A percentile compares a stretch with the other conserved stretches of the same genome.
These are phyloP conservation scores for Tauraco erythrolophus DNA, from an alignment of 2,113 vertebrate species.

Conservation along the genomic window DNA sequence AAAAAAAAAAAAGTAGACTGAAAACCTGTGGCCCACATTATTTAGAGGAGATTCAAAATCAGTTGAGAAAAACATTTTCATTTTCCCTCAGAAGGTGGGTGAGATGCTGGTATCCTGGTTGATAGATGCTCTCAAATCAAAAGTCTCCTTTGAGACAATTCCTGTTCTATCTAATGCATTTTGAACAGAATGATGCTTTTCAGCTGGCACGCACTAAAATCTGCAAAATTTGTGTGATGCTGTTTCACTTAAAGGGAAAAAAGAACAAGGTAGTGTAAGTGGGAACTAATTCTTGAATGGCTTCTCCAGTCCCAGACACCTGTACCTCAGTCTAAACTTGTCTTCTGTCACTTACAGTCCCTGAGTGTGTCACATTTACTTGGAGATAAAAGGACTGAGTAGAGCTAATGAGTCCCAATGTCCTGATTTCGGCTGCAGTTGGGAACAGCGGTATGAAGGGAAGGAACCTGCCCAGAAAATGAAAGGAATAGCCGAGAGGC, in stretches of 20 bases:
- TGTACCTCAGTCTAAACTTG: conserved; percentile 1
- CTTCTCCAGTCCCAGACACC: neutral
- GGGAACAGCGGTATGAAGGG: conserved; percentile 28
- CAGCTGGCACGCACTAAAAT: neutral
- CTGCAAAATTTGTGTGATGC: neutral
- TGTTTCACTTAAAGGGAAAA: neutral
- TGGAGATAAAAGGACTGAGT: conserved; percentile 56
- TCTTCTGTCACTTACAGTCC: neutral
- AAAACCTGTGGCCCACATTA: neutral
- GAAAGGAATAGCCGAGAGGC: neutral
- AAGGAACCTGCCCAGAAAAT: neutral
- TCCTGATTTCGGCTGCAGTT: conserved; percentile 28
- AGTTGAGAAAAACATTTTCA: neutral
- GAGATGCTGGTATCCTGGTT: neutral
- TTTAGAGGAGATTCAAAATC: too few species aligned
- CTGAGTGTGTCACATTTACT: neutral
- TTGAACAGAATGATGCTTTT: neutral
- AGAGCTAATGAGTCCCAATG: conserved; percentile 2
- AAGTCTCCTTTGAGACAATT: too few species aligned
- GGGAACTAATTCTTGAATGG: neutral
- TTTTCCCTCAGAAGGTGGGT: neutral
- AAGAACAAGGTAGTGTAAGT: neutral
- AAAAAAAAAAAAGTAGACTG: neutral
- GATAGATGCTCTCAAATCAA: neutral
- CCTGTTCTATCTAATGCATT: neutral